Percentiles rank a stretch among this genome's conserved stretches.
These are phyloP conservation scores for Peucedramus taeniatus DNA, from an alignment of 2,113 vertebrate species.

Conservation along the genomic window DNA sequence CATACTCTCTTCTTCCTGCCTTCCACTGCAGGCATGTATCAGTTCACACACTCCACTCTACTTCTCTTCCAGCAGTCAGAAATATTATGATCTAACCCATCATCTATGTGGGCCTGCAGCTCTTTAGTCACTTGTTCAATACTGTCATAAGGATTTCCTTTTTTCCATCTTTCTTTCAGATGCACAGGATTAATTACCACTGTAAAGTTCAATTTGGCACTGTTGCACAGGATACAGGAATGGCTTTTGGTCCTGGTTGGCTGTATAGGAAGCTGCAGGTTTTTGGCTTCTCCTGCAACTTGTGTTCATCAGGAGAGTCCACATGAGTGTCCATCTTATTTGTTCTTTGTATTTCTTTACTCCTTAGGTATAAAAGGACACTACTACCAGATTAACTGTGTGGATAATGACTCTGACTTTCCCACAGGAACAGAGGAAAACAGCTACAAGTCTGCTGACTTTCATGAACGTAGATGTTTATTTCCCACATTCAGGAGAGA, in stretches of 20 bases:
- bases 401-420: not conserved
- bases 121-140: not conserved
- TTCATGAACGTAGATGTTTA: not conserved
- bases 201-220: not conserved
- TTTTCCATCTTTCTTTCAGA: not conserved
- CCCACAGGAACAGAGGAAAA: not conserved
- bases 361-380: not conserved
- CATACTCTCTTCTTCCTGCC: not conserved
- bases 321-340: not conserved
- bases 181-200: not conserved
- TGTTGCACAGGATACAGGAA: not conserved
- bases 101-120: not conserved
- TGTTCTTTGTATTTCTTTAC: not conserved
- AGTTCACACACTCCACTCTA: not conserved
- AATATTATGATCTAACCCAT: not conserved
- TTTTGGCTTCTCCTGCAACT: not conserved
- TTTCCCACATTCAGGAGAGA: not conserved
- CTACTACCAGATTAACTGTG: not conserved
- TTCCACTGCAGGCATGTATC: not conserved
- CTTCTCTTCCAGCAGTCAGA: not conserved
- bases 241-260: not conserved
- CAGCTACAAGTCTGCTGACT: not conserved
- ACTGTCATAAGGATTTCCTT: not conserved
- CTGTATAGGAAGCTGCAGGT: not conserved
- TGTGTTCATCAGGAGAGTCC: not conserved